Conservation (phyloP, 2,888 invertebrate species). For the Halictus quadricinctus region DNA sequence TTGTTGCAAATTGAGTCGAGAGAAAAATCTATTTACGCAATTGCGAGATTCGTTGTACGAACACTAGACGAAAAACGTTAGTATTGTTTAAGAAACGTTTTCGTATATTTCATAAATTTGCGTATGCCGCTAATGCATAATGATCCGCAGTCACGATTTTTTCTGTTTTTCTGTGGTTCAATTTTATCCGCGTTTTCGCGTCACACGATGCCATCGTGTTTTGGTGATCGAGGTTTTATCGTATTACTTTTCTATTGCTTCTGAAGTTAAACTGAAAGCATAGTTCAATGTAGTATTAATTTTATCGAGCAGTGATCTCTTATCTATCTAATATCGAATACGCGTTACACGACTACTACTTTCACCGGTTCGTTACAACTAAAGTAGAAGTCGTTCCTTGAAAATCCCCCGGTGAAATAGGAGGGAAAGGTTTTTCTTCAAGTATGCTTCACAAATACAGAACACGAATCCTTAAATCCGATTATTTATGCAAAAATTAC, state of each 20-base stretch:
- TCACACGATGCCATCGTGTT: background rate
- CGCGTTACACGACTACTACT: background rate
- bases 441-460: background rate
- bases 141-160: background rate
- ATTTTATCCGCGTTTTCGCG: background rate
- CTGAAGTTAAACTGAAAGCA: background rate
- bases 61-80: too few relatives aligned
- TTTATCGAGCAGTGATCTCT: constrained; percentile 24
- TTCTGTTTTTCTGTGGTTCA: background rate
- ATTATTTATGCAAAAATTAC: background rate
- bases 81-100: background rate
- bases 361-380: background rate
- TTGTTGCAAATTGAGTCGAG: background rate
- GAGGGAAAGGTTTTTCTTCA: too few relatives aligned
- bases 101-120: background rate
- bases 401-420: background rate
- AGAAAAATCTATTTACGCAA: too few relatives aligned
- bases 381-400: background rate
- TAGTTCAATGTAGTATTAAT: background rate
- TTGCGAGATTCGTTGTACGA: too few relatives aligned
- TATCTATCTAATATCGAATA: background rate
- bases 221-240: background rate
- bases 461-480: background rate
- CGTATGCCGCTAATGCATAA: background rate
- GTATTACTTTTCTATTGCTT: background rate